phyloP scores from a whole-genome alignment of 2,797 vertebrate species.

The Phalanger gymnotis region DNA sequence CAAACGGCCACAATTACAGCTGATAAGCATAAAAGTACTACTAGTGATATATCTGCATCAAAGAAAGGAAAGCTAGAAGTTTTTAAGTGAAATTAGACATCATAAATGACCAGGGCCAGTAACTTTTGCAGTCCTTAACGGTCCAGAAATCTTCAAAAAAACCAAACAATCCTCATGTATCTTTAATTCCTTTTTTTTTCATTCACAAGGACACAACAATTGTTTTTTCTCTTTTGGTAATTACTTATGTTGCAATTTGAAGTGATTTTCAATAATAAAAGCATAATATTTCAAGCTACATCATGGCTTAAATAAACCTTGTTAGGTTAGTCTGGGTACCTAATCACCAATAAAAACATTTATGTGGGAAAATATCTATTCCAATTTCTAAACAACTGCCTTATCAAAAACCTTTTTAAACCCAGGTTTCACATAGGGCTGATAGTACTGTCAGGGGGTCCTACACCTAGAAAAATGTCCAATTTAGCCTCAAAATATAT shows the following conservation, averaged over 20 bases:
- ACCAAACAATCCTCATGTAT: no score
- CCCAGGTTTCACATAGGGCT: neutral
- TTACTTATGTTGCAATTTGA: neutral
- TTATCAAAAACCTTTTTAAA: neutral
- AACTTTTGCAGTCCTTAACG: neutral
- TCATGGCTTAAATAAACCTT: neutral
- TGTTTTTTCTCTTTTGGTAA: neutral
- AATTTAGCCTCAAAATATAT: neutral
- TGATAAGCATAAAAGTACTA: neutral
- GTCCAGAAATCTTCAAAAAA: neutral
- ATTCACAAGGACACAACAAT: neutral
- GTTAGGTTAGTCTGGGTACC: neutral
- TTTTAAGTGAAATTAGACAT: neutral
- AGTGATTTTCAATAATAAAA: neutral
- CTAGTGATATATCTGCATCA: neutral
- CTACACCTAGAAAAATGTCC: neutral
- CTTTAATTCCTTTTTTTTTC: no score
- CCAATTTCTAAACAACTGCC: neutral
- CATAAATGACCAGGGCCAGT: neutral
- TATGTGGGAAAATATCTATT: neutral
- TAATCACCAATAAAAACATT: neutral
- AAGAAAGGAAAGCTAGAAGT: neutral
- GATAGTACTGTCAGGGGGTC: neutral
- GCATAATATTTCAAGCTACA: neutral
- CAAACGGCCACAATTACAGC: no score